Base-by-base conservation (phyloP, 2,113 vertebrate species). In the Microcebus griseorufus region DNA sequence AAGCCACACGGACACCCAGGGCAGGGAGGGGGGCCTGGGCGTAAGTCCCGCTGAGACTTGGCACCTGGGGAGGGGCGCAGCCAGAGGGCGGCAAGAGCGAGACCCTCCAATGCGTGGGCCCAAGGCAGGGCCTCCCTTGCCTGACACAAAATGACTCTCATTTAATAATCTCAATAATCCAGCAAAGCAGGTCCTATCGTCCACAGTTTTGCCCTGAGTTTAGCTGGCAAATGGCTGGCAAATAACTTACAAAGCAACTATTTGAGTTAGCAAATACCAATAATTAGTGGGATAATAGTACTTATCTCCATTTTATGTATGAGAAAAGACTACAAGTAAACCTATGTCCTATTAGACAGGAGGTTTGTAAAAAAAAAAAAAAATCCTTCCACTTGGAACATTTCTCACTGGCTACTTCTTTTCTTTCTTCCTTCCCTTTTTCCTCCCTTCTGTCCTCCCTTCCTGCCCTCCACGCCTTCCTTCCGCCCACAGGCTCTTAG, bases 291-390 rank as follows among this genome's bases (percentile, higher is more conserved):
- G 53, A 23, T 22, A 11, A 72, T 53, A 39, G 16, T 53, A 25
- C 23, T 29, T 58, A 51, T 58, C 45, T 53, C 55, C 80, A 20
- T 51, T 65, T 60, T 9, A 34, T 42, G 17, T 16, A 9, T 22
- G 53, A 93, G 58, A 58, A 78, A 65, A 62, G 34, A 70, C 55
- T 25, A 65, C 48, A 75, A 32, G 79, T 58, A 48, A 80, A 55
- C 78, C 17, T 48, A 0, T 9, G 1, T 10, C 6, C 14, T 37
- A 6, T 5, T 29, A 7, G n/a, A n/a, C n/a, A n/a, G 48, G 67
- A 92, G 9, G 7, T 5, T 37, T 20, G 27, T 60, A 65, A 45
- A 45, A 45, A 45, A 45, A 45, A n/a, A n/a, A 5, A 48, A 88
- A 65, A 34, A 4, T 67, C 70, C 64, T 84, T 48, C 62, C 48